A percentile compares a stretch with the other conserved stretches of the same genome.
These are phyloP conservation scores for Macquaria ambigua DNA, from an alignment of 2,113 vertebrate genomes.

Conservation along the genomic window DNA sequence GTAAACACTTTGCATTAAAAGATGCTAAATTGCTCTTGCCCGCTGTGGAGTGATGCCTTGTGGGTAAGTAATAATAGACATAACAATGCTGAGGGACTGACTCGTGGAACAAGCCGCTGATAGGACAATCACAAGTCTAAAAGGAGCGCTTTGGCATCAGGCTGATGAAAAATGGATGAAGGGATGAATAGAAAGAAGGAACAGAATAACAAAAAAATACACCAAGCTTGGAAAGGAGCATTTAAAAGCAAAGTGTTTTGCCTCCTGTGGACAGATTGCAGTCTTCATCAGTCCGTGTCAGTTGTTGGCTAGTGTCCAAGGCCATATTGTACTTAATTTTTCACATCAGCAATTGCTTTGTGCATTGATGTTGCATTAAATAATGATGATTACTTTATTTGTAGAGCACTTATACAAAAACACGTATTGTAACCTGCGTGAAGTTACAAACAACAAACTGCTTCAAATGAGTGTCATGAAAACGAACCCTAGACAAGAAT, in stretches of 20 bases:
- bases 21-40: slow-evolving; percentile 62
- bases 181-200: neutral
- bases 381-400: neutral
- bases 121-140: slow-evolving; percentile 26
- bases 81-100: neutral
- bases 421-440: no score
- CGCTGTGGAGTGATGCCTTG: slow-evolving; percentile 28
- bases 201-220: neutral
- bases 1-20: slow-evolving; percentile 74
- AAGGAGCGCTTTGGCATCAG: neutral
- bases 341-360: neutral
- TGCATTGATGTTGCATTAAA: neutral
- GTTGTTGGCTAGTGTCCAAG: neutral
- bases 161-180: slow-evolving; percentile 28
- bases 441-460: no score
- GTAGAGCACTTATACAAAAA: neutral
- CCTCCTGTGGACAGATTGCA: neutral
- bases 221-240: neutral
- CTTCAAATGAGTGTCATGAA: no score
- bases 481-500: no score
- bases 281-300: neutral
- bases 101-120: slow-evolving; percentile 1
- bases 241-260: neutral
- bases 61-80: slow-evolving; percentile 48
- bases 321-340: neutral